Evolutionary conservation across 2,113 vertebrate species (phyloP).

Genomic region (Gobiocypris rarus): DNA sequence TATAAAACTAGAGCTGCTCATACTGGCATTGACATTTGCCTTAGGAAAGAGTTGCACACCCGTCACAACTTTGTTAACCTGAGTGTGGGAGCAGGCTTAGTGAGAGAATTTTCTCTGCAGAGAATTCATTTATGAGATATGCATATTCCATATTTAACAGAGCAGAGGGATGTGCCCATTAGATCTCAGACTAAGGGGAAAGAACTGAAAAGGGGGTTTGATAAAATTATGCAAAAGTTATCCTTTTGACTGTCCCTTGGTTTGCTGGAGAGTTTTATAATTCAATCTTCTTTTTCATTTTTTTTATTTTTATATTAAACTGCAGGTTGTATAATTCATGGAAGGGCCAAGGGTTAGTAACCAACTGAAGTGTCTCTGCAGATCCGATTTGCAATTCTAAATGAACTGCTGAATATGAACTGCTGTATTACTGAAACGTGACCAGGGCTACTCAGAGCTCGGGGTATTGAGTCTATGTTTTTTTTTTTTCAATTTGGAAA

Average conservation of each 20-base stretch:
- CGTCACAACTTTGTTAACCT: constrained; percentile 1
- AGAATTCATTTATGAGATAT: constrained; percentile 33
- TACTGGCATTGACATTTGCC: constrained; percentile 6
- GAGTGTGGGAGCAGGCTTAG: not conserved
- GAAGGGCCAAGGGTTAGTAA: constrained; percentile 35
- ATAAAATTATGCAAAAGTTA: constrained; percentile 48
- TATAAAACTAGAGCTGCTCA: not conserved
- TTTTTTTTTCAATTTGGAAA: constrained; percentile 26
- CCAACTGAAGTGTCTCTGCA: constrained; percentile 12
- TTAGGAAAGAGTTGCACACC: not conserved
- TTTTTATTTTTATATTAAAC: constrained; percentile 35
- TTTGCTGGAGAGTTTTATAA: constrained; percentile 46
- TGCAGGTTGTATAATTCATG: constrained; percentile 42
- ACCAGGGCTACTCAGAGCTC: constrained; percentile 8
- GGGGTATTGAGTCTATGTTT: constrained; percentile 28
- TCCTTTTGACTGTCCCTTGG: constrained; percentile 43
- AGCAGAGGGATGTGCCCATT: constrained; percentile 34
- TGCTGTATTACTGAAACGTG: constrained; percentile 25
- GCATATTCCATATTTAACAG: constrained; percentile 52
- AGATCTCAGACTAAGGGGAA: constrained; percentile 30
- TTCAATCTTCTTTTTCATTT: not conserved
- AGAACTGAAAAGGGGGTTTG: constrained; percentile 3
- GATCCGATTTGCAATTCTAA: constrained; percentile 51
- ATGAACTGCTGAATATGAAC: constrained; percentile 16
- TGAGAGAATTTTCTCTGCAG: constrained; percentile 9